These are phyloP conservation scores for Hipposideros larvatus DNA, from an alignment of 2,797 vertebrate species.

Conservation along the genomic window DNA sequence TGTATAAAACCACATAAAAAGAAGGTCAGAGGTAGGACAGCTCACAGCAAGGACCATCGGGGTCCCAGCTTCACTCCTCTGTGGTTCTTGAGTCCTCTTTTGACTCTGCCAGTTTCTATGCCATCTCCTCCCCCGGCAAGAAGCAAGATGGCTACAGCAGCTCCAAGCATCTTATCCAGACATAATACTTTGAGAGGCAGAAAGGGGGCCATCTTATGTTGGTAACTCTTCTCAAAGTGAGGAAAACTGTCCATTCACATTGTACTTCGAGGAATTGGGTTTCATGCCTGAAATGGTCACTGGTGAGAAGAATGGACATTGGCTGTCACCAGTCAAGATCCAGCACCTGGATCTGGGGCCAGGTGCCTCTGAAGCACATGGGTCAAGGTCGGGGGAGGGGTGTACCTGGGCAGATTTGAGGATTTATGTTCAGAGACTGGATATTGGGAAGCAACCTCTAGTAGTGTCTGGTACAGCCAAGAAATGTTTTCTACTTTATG, in stretches of 20 bases:
- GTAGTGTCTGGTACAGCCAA: background rate
- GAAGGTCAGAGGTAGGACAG: background rate
- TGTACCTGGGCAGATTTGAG: background rate
- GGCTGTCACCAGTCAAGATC: background rate
- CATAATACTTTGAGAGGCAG: background rate
- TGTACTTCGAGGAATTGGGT: background rate
- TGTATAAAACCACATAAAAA: background rate
- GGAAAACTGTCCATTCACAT: background rate
- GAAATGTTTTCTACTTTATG: background rate
- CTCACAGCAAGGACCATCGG: background rate
- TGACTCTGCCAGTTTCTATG: background rate
- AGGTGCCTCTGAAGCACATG: background rate
- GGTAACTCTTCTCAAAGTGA: background rate
- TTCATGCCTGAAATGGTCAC: background rate
- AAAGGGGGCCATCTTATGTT: background rate
- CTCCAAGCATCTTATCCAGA: background rate
- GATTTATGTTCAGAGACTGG: background rate
- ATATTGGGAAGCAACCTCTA: background rate
- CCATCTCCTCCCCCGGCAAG: background rate
- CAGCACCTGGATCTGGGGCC: background rate
- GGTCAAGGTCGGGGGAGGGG: background rate
- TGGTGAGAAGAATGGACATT: background rate
- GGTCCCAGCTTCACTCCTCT: background rate
- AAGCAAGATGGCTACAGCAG: background rate
- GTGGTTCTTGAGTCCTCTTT: background rate